These are phyloP conservation scores for Thera obeliscata DNA, from an alignment of 2,888 invertebrate species.

Conservation along the genomic window DNA sequence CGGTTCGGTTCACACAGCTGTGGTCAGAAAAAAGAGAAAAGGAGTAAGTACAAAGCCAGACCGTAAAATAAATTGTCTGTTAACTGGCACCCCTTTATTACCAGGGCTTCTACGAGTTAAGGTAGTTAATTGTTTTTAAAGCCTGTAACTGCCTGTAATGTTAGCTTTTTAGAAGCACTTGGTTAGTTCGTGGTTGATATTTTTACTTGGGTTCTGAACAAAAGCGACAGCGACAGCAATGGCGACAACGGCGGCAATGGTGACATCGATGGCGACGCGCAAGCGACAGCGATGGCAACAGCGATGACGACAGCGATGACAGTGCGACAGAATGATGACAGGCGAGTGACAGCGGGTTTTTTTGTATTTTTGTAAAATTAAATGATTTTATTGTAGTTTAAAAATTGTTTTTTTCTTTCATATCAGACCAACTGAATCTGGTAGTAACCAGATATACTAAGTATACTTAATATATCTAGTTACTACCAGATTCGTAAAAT, in stretches of 20 bases:
- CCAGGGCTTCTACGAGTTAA: constrained; percentile 14
- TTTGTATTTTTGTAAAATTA: too few species aligned
- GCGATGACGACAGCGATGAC: too few species aligned
- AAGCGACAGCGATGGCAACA: background rate
- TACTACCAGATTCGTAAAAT: too few species aligned
- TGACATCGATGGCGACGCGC: too few species aligned
- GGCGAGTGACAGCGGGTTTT: too few species aligned
- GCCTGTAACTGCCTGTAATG: constrained; percentile 9
- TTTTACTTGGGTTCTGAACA: background rate
- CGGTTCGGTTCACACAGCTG: constrained; percentile 12
- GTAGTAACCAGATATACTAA: too few species aligned
- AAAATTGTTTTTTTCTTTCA: too few species aligned
- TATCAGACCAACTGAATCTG: too few species aligned
- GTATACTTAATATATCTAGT: too few species aligned
- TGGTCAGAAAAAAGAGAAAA: constrained; percentile 20
- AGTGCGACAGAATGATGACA: too few species aligned
- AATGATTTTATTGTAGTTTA: too few species aligned
- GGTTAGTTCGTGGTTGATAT: constrained; percentile 14
- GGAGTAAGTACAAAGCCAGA: constrained; percentile 8
- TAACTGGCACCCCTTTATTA: constrained; percentile 19
- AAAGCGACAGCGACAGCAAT: background rate
- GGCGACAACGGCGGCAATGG: too few species aligned
- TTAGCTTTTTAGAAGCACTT: constrained; percentile 23
- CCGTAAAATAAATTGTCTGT: constrained; percentile 18
- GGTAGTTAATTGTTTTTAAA: constrained; percentile 26